A percentile compares a stretch with the other conserved stretches of the same genome.
Conservation (phyloP, 2,113 vertebrate species). For the Dipodomys merriami region DNA sequence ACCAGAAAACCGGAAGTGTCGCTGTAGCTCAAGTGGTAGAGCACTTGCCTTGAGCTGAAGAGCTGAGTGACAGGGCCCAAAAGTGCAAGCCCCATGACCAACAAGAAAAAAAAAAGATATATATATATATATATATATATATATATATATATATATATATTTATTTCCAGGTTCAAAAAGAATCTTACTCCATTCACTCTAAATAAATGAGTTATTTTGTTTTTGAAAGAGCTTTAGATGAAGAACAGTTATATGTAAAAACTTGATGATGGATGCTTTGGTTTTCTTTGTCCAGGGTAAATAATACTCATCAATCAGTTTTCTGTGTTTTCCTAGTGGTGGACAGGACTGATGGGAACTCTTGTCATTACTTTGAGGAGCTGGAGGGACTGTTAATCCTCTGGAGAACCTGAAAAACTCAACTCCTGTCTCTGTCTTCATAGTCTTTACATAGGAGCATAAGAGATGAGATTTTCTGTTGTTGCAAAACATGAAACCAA, state of each 20-base stretch:
- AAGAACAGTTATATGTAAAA: background rate
- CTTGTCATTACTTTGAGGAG: background rate
- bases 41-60: no score
- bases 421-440: background rate
- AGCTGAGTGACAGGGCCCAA: no score
- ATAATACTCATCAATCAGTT: background rate
- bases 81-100: no score
- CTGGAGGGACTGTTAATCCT: background rate
- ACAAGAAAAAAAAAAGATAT: no score
- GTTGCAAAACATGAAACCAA: background rate
- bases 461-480: background rate
- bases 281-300: background rate
- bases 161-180: conserved; percentile 34
- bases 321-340: background rate
- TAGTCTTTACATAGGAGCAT: background rate
- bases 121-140: no score
- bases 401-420: background rate
- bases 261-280: background rate
- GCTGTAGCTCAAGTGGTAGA: no score
- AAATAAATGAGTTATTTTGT: conserved; percentile 1
- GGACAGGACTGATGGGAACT: background rate
- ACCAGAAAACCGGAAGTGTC: no score
- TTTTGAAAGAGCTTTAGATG: conserved; percentile 19
- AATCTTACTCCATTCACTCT: background rate
- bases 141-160: background rate